Conservation (phyloP, 2,113 vertebrate genomes). For the Vidua macroura region DNA sequence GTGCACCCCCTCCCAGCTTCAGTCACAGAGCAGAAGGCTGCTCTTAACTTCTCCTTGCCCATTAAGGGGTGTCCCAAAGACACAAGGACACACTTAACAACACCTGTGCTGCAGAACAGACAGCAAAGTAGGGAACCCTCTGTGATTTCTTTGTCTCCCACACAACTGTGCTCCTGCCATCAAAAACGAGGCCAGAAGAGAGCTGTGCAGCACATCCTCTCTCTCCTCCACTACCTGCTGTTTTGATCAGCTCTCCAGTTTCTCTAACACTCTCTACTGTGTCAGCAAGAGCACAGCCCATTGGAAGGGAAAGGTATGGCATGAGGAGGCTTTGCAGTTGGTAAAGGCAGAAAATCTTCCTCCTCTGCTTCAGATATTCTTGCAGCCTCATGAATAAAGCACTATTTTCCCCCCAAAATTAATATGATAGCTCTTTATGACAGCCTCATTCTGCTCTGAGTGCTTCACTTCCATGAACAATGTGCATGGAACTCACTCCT, state of each 20-base stretch:
- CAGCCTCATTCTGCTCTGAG: neutral
- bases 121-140: neutral
- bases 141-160: neutral
- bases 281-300: neutral
- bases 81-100: neutral
- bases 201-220: neutral
- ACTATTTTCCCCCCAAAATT: neutral
- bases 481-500: neutral
- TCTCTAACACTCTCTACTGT: neutral
- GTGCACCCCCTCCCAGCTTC: neutral
- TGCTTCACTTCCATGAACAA: neutral
- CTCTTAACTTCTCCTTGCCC: neutral
- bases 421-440: neutral
- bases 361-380: neutral
- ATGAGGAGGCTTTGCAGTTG: neutral
- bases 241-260: neutral
- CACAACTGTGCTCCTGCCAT: neutral
- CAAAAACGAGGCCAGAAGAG: neutral
- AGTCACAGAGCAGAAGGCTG: neutral
- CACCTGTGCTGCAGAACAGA: neutral
- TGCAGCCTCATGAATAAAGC: neutral
- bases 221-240: neutral
- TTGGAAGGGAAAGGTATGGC: constrained; percentile 5
- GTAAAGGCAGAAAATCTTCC: neutral
- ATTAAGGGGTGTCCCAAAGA: neutral